These are phyloP conservation scores for Ecdyonurus torrentis DNA, from an alignment of 2,888 invertebrate species.

Conservation along the genomic window DNA sequence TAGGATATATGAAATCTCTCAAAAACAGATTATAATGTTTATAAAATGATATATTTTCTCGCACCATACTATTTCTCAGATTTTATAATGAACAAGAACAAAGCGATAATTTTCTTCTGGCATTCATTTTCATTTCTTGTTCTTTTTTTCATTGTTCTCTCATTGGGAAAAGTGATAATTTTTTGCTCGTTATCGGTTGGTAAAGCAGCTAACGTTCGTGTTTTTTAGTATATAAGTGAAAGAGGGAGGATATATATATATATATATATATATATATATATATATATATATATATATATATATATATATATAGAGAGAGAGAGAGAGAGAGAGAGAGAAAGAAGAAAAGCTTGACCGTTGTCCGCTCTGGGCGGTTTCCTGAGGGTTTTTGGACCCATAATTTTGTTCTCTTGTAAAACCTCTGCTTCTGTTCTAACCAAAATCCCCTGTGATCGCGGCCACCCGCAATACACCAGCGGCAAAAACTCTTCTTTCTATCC, in stretches of 20 bases:
- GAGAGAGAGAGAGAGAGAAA: neutral
- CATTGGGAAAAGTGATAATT: neutral
- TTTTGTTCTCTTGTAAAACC: neutral
- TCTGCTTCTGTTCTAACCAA: slow-evolving; percentile 1
- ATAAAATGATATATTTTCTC: neutral
- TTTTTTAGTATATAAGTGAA: neutral
- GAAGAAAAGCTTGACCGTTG: slow-evolving; percentile 1
- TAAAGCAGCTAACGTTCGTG: neutral
- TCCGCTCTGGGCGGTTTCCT: slow-evolving; percentile 1
- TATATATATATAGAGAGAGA: too few relatives aligned
- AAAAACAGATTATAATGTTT: neutral
- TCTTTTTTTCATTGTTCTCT: too few relatives aligned
- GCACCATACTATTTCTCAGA: neutral
- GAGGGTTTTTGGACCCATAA: slow-evolving; percentile 1
- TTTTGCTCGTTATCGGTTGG: neutral
- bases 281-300: too few relatives aligned
- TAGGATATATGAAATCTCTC: neutral
- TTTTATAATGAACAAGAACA: slow-evolving; percentile 4
- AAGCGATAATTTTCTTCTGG: neutral
- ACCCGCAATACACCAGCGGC: slow-evolving; percentile 3
- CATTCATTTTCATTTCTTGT: neutral
- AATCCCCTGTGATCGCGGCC: neutral
- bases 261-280: too few relatives aligned
- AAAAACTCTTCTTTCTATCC: neutral
- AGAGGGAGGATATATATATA: neutral